phyloP scores from a whole-genome alignment of 2,888 invertebrate genomes.

The Tipula lateralis region DNA sequence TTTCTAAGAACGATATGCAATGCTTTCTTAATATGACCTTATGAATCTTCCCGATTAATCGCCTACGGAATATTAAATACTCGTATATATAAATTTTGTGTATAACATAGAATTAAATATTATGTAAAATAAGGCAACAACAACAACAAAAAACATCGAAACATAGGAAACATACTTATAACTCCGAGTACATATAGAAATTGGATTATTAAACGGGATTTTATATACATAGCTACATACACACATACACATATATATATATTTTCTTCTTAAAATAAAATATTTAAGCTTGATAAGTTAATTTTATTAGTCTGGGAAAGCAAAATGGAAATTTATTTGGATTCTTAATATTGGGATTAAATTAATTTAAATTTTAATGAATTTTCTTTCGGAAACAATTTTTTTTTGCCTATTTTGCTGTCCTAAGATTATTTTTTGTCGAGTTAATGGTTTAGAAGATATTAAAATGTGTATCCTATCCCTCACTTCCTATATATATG shows the following conservation, averaged over 20 bases:
- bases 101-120: constrained; percentile 24
- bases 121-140: not conserved
- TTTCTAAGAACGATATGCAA: no score
- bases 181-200: not conserved
- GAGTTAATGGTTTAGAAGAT: constrained; percentile 24
- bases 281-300: constrained; percentile 5
- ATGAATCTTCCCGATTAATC: not conserved
- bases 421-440: constrained; percentile 13
- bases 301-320: constrained; percentile 16
- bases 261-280: not conserved
- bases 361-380: constrained; percentile 19
- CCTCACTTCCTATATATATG: no score
- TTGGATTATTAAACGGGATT: not conserved
- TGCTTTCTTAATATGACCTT: not conserved
- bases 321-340: not conserved
- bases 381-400: not conserved
- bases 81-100: not conserved
- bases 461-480: not conserved
- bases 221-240: not conserved
- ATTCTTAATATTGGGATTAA: constrained; percentile 24
- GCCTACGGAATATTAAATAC: not conserved
- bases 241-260: not conserved
- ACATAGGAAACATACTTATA: not conserved
- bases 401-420: constrained; percentile 12
- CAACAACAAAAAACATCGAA: not conserved